phyloP scores from a whole-genome alignment of 1,140 invertebrate species.

The Helicoverpa armigera region DNA sequence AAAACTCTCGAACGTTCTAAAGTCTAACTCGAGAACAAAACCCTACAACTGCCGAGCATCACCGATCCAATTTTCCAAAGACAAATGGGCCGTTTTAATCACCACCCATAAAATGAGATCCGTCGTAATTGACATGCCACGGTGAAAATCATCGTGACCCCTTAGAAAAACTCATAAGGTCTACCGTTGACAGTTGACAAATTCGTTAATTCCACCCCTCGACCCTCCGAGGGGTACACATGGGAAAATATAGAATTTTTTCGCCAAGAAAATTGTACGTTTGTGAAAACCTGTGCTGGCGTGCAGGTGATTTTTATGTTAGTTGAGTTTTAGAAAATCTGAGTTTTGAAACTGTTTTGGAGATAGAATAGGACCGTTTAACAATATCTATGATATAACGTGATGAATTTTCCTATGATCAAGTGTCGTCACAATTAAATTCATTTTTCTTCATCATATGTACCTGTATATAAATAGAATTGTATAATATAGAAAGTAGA shows the following conservation, averaged over 20 bases:
- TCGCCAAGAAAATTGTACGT: constrained; percentile 31
- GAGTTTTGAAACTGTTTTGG: not conserved
- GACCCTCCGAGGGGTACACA: constrained; percentile 44
- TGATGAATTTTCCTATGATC: not conserved
- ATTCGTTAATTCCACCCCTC: constrained; percentile 76
- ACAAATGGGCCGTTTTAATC: constrained; percentile 46
- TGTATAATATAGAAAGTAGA: constrained; percentile 1
- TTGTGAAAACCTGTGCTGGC: constrained; percentile 19
- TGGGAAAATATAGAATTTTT: constrained; percentile 53
- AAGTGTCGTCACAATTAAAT: too few relatives aligned
- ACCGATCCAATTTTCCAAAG: constrained; percentile 8
- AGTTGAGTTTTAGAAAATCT: not conserved
- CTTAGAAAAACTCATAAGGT: constrained; percentile 76
- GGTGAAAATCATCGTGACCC: constrained; percentile 58
- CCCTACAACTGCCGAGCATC: not conserved
- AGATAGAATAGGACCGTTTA: too few relatives aligned
- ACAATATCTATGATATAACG: not conserved
- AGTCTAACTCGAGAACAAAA: not conserved
- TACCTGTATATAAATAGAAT: too few relatives aligned
- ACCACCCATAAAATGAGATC: constrained; percentile 47
- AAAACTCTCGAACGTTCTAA: too few relatives aligned
- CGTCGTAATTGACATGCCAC: constrained; percentile 54
- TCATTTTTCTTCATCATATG: too few relatives aligned
- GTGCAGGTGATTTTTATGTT: not conserved
- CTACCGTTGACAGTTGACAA: constrained; percentile 80